phyloP scores from a whole-genome alignment of 2,797 vertebrate species.

The Mycteria americana region DNA sequence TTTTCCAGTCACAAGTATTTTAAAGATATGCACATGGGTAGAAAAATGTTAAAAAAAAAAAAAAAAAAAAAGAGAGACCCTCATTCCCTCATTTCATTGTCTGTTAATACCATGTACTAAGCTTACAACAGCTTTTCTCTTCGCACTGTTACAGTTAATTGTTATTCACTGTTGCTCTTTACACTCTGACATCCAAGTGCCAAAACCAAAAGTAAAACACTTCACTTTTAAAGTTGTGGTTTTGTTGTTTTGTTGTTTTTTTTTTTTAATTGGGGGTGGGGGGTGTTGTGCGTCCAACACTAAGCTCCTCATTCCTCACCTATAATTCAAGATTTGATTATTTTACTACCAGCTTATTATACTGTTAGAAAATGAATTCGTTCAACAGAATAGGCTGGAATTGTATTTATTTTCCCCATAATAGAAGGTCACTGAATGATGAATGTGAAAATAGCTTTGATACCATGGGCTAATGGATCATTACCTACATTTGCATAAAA shows the following conservation, averaged over 20 bases:
- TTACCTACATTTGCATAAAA: not conserved
- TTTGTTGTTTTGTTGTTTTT: too few species aligned
- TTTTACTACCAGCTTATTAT: not conserved
- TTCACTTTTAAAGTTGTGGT: not conserved
- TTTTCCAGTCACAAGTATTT: conserved; percentile 36
- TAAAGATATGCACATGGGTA: not conserved
- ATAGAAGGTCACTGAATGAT: not conserved
- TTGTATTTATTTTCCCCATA: not conserved
- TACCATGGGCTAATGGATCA: not conserved
- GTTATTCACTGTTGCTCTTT: not conserved
- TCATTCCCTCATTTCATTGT: not conserved
- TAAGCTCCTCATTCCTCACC: not conserved
- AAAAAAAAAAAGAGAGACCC: not conserved
- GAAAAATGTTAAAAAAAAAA: not conserved
- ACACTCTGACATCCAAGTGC: not conserved
- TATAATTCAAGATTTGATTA: not conserved
- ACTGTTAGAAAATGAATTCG: not conserved
- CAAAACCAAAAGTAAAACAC: not conserved
- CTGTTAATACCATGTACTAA: not conserved
- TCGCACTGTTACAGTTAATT: not conserved
- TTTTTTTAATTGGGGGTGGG: not conserved
- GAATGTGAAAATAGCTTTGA: not conserved
- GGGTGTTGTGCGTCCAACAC: not conserved
- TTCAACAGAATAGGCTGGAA: not conserved
- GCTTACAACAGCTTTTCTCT: not conserved